Evolutionary conservation across 2,113 vertebrate genomes (phyloP).

Genomic region (Takifugu flavidus): DNA sequence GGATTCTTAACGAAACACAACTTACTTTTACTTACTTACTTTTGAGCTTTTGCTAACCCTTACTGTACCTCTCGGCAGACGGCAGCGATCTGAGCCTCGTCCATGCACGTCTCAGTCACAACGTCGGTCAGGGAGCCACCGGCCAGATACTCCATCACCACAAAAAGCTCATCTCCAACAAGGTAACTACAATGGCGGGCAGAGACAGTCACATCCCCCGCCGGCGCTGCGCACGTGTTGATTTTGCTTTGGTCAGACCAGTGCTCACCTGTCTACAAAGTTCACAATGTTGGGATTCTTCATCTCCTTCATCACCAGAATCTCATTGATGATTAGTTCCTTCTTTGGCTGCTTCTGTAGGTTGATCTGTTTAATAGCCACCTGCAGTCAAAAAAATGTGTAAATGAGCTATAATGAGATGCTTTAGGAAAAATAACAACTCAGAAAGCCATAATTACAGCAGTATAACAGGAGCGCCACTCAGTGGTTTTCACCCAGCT

Average conservation of each 20-base stretch:
- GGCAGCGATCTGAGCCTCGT: constrained; percentile 95
- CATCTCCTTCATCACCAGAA: constrained; percentile 97
- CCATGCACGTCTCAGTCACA: constrained; percentile 98
- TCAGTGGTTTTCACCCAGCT: not conserved
- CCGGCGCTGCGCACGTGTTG: not conserved
- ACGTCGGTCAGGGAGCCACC: constrained; percentile 96
- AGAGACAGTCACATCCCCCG: not conserved
- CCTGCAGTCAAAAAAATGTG: constrained; percentile 67
- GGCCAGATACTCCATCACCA: constrained; percentile 98
- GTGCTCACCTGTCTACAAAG: constrained; percentile 90
- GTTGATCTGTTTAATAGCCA: constrained; percentile 98
- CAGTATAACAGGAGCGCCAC: not conserved
- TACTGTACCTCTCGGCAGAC: constrained; percentile 90
- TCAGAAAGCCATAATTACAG: not conserved
- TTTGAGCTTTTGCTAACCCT: not conserved
- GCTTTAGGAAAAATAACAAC: not conserved
- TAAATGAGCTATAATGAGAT: constrained; percentile 8
- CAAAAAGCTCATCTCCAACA: constrained; percentile 94
- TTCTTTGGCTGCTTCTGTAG: constrained; percentile 99
- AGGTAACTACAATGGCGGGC: constrained; percentile 79
- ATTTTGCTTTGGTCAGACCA: not conserved
- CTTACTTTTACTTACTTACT: no score
- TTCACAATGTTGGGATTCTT: constrained; percentile 99
- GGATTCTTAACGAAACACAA: not conserved
- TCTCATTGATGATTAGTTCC: constrained; percentile 97